Evolutionary conservation across 2,113 vertebrate genomes (phyloP).

Genomic region (Gracilinanus agilis): DNA sequence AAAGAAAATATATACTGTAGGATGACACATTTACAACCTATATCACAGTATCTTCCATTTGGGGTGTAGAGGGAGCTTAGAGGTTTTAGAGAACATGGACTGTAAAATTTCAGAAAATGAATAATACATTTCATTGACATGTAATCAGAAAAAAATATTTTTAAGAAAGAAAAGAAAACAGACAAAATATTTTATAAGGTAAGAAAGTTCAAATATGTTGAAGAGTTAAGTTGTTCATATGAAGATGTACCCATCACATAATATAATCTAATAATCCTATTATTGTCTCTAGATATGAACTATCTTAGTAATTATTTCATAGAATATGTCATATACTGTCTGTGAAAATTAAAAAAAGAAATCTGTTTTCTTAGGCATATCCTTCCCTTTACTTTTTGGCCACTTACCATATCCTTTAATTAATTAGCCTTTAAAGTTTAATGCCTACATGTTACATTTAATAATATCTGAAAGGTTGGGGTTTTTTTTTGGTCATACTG

Average conservation of each 20-base stretch:
- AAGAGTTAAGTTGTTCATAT: neutral
- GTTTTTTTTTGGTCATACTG: slow-evolving; percentile 7
- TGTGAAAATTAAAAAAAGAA: neutral
- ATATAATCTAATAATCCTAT: neutral
- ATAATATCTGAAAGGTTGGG: neutral
- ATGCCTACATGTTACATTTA: neutral
- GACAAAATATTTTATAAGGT: neutral
- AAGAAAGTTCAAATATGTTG: neutral
- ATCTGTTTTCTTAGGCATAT: neutral
- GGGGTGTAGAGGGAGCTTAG: too few species aligned
- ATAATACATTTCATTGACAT: too few species aligned
- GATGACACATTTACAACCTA: too few species aligned
- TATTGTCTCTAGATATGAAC: neutral
- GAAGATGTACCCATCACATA: neutral
- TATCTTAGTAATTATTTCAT: neutral
- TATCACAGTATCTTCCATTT: too few species aligned
- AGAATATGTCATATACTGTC: neutral
- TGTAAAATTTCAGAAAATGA: too few species aligned
- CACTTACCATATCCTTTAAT: neutral
- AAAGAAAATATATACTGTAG: too few species aligned
- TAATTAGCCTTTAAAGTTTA: neutral
- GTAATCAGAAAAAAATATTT: too few species aligned
- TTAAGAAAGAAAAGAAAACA: too few species aligned
- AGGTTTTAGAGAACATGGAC: too few species aligned
- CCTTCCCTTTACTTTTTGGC: neutral